Percentiles rank a stretch among this genome's conserved stretches.
Evolutionary conservation across 2,888 invertebrate genomes (phyloP).

Genomic region (Timema cristinae): DNA sequence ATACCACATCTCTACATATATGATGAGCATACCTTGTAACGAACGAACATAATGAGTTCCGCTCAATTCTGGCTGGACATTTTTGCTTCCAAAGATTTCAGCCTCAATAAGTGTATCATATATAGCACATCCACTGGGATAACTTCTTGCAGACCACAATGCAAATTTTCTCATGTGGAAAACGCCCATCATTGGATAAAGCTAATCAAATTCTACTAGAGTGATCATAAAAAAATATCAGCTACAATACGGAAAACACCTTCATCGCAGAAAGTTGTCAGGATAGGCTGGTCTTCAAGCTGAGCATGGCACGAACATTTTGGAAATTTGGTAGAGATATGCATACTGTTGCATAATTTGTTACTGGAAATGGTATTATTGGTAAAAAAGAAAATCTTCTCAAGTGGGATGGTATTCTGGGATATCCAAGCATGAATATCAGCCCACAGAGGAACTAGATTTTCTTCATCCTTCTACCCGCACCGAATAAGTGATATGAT

Average conservation of each 20-base stretch:
- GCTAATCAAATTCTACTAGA: background rate
- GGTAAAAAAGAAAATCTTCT: background rate
- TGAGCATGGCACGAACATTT: background rate
- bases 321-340: background rate
- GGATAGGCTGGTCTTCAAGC: background rate
- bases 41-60: constrained; percentile 11
- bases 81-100: constrained; percentile 2
- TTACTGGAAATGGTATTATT: background rate
- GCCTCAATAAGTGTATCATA: constrained; percentile 2
- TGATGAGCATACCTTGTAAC: constrained; percentile 3
- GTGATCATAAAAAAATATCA: background rate
- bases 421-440: background rate
- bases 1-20: too few relatives aligned
- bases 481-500: background rate
- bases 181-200: background rate
- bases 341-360: background rate
- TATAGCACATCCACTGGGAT: constrained; percentile 9
- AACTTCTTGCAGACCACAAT: background rate
- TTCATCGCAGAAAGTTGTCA: background rate
- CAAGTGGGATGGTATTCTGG: background rate
- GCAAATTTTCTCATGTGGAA: too few relatives aligned
- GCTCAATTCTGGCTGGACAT: background rate
- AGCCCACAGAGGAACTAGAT: background rate
- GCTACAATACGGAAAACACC: background rate
- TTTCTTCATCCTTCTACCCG: background rate